These are phyloP conservation scores for Euproctis similis DNA, from an alignment of 2,888 invertebrate species.

Conservation along the genomic window DNA sequence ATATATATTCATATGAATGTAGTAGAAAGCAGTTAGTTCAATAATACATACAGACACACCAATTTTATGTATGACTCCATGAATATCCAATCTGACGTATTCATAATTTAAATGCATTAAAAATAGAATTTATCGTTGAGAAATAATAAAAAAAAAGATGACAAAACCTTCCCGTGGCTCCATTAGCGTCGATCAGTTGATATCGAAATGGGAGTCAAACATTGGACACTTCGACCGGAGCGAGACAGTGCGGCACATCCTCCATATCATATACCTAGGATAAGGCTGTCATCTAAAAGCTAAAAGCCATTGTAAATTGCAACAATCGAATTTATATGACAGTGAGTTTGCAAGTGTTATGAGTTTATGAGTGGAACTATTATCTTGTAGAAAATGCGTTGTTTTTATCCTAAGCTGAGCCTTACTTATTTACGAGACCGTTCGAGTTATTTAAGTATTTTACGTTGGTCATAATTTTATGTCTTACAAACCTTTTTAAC, in stretches of 20 bases:
- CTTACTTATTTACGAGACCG: too few species aligned
- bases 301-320: constrained; percentile 52
- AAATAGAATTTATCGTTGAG: background rate
- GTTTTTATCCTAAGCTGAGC: background rate
- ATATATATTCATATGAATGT: too few species aligned
- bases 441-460: too few species aligned
- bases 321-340: constrained; percentile 24
- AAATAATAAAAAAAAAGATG: constrained; percentile 17
- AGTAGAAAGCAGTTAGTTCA: too few species aligned
- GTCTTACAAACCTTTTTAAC: too few species aligned
- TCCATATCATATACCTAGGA: constrained; percentile 42
- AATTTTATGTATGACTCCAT: too few species aligned
- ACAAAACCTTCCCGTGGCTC: constrained; percentile 40
- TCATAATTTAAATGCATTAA: too few species aligned
- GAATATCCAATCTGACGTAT: too few species aligned
- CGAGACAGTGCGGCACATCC: constrained; percentile 46
- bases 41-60: too few species aligned
- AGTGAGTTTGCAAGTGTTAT: constrained; percentile 17
- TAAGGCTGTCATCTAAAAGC: constrained; percentile 47
- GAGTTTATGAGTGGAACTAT: background rate
- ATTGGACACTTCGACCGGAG: constrained; percentile 9
- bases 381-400: background rate
- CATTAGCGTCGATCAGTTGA: constrained; percentile 61
- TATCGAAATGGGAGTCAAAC: constrained; percentile 44
- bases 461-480: too few species aligned